A percentile compares a stretch with the other conserved stretches of the same genome.
phyloP scores from a whole-genome alignment of 2,113 vertebrate species.

The Nesogale talazaci region DNA sequence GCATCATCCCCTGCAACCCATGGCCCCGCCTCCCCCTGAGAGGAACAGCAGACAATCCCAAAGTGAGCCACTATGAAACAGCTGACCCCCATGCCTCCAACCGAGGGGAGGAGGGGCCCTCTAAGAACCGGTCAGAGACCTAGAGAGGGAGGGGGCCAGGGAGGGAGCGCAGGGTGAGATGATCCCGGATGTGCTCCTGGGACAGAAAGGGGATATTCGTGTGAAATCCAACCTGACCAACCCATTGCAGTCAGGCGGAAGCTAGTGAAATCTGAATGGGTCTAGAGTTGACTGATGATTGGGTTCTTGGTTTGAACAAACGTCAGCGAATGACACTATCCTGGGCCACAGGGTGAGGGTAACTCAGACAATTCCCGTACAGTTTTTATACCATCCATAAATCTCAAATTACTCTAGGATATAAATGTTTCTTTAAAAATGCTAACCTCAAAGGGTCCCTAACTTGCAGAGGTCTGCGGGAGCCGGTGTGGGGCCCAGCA shows the following conservation, averaged over 20 bases:
- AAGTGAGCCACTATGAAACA: neutral
- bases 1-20: no score
- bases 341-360: no score
- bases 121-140: no score
- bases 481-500: no score
- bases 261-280: neutral
- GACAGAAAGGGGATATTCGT: neutral
- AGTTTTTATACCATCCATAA: neutral
- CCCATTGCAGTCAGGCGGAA: neutral
- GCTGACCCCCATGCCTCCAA: neutral
- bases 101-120: no score
- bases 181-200: neutral
- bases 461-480: neutral
- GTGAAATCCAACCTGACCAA: neutral
- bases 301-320: slow-evolving; percentile 35
- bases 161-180: neutral
- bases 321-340: no score
- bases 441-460: neutral
- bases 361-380: neutral
- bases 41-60: neutral
- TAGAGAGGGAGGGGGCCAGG: neutral
- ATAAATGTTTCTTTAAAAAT: neutral
- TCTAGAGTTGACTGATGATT: neutral
- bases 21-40: no score
- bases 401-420: slow-evolving; percentile 3